Conservation (phyloP, 2,797 vertebrate genomes). For the Scolopax rusticola region DNA sequence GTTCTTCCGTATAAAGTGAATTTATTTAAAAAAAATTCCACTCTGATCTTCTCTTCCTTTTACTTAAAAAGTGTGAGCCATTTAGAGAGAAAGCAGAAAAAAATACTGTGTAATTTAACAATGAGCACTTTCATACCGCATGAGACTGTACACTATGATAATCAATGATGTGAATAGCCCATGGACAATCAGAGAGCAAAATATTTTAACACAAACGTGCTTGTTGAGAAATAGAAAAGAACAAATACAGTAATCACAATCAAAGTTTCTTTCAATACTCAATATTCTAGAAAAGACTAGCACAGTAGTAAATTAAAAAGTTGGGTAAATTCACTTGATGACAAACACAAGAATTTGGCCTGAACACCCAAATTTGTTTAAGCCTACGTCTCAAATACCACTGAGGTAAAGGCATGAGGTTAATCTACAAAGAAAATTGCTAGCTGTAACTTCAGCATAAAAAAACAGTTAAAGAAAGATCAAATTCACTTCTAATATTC, state of each 20-base stretch:
- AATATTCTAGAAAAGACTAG: background rate
- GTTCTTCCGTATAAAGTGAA: background rate
- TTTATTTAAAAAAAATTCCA: rapidly evolving
- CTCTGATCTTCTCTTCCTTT: background rate
- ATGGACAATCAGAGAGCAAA: background rate
- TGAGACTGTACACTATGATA: background rate
- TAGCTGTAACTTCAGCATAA: background rate
- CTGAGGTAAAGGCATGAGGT: background rate
- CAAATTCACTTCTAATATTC: background rate
- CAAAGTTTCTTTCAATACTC: background rate
- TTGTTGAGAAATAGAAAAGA: background rate
- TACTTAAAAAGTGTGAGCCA: background rate
- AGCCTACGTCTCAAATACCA: background rate
- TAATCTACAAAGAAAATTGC: background rate
- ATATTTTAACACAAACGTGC: background rate
- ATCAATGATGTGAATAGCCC: background rate
- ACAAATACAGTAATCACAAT: background rate
- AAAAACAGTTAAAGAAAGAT: background rate
- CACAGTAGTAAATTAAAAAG: background rate
- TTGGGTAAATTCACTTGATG: background rate
- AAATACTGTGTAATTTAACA: background rate
- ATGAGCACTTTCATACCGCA: background rate
- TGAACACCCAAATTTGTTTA: background rate
- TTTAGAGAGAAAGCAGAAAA: background rate
- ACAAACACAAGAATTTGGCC: background rate